Conservation (phyloP, 2,888 invertebrate species). For the Cryptosula pallasiana region DNA sequence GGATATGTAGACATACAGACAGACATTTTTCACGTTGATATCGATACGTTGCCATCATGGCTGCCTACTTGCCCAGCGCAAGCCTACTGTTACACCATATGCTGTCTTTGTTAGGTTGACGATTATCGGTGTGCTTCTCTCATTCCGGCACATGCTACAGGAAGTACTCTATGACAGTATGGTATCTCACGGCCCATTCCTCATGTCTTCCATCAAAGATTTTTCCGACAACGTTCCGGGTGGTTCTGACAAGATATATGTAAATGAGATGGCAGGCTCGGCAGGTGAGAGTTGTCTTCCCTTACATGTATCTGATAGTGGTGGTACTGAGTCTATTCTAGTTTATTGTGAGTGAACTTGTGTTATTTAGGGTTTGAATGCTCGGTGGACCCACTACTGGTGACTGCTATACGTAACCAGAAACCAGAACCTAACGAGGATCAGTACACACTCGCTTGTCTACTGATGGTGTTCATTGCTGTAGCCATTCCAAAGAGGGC, state of each 20-base stretch:
- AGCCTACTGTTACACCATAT: too few species aligned
- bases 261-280: constrained; percentile 95
- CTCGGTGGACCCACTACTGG: constrained; percentile 79
- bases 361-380: constrained; percentile 21
- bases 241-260: constrained; percentile 73
- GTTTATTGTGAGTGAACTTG: not conserved
- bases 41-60: too few species aligned
- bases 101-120: too few species aligned
- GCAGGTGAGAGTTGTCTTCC: constrained; percentile 81
- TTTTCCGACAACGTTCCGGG: constrained; percentile 83
- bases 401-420: constrained; percentile 80
- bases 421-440: constrained; percentile 70
- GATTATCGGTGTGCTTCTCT: constrained; percentile 93
- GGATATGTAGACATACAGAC: too few species aligned
- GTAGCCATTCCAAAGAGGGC: constrained; percentile 94
- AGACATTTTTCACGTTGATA: too few species aligned
- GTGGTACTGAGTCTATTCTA: not conserved
- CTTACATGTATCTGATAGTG: not conserved
- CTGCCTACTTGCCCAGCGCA: too few species aligned
- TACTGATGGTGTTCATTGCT: constrained; percentile 97
- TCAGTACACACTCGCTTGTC: constrained; percentile 85
- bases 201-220: constrained; percentile 88
- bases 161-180: constrained; percentile 88
- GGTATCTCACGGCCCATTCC: constrained; percentile 88
- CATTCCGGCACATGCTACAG: constrained; percentile 89